phyloP scores from a whole-genome alignment of 2,888 invertebrate genomes.

The Heteromyza rotundicornis region DNA sequence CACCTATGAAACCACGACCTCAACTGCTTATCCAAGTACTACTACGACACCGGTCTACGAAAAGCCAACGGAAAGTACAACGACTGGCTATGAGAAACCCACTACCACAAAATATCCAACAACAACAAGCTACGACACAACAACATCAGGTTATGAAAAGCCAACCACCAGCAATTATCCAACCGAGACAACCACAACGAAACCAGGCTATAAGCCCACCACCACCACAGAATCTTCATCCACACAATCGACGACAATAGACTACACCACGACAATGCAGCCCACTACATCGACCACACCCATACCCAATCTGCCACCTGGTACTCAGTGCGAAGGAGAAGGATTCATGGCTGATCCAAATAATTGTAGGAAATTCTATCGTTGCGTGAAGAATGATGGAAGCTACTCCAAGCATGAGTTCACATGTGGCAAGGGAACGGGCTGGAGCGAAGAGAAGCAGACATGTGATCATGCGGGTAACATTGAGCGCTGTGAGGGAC shows the following conservation, averaged over 20 bases:
- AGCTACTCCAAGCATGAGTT: conserved; percentile 64
- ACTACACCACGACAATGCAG: conserved; percentile 37
- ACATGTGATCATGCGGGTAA: conserved; percentile 67
- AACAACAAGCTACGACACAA: conserved; percentile 18
- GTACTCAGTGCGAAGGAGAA: conserved; percentile 64
- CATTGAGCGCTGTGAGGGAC: conserved; percentile 50
- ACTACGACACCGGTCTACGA: conserved; percentile 35
- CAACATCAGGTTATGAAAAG: conserved; percentile 18
- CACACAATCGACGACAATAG: conserved; percentile 11
- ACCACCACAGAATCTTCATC: conserved; percentile 12
- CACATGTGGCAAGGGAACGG: conserved; percentile 71
- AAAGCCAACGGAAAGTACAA: conserved; percentile 24
- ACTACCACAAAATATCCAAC: conserved; percentile 27
- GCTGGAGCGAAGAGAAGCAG: conserved; percentile 72
- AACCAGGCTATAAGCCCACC: conserved; percentile 19
- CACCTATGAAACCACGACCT: conserved; percentile 3
- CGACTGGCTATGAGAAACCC: conserved; percentile 12
- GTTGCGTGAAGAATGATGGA: conserved; percentile 66
- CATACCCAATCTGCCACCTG: conserved; percentile 52
- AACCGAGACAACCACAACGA: conserved; percentile 20
- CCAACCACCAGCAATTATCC: conserved; percentile 15
- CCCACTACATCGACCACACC: conserved; percentile 39
- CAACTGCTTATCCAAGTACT: conserved; percentile 30
- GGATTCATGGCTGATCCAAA: conserved; percentile 71
- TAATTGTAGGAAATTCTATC: conserved; percentile 68